Conservation (phyloP, 2,888 invertebrate species). For the Lycophotia porphyrea region DNA sequence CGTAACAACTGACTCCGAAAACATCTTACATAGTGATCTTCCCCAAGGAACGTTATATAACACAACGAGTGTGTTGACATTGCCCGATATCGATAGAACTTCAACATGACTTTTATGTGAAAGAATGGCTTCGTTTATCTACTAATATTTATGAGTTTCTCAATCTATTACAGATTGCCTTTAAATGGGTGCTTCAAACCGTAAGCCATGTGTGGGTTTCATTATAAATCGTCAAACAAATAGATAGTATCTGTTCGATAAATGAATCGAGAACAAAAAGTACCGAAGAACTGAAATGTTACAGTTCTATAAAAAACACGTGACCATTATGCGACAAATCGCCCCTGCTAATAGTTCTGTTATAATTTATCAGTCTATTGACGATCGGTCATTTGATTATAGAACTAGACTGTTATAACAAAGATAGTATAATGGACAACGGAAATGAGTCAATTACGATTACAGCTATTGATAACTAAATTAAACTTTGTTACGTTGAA, state of each 20-base stretch:
- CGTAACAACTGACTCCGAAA: constrained; percentile 85
- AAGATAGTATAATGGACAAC: constrained; percentile 65
- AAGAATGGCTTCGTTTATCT: constrained; percentile 78
- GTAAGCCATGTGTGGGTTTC: constrained; percentile 72
- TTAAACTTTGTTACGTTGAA: constrained; percentile 59
- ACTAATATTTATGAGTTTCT: constrained; percentile 78
- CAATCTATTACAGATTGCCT: constrained; percentile 77
- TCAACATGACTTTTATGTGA: constrained; percentile 79
- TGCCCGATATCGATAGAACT: constrained; percentile 79
- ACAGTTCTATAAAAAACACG: constrained; percentile 53
- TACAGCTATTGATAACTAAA: constrained; percentile 70
- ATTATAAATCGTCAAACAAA: constrained; percentile 70
- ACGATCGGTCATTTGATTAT: constrained; percentile 63
- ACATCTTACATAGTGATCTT: constrained; percentile 80
- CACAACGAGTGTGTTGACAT: constrained; percentile 79
- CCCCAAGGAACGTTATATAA: constrained; percentile 74
- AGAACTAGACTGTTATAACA: constrained; percentile 62
- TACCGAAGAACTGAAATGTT: constrained; percentile 41
- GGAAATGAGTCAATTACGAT: constrained; percentile 75
- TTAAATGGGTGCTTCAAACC: constrained; percentile 74
- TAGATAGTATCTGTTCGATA: constrained; percentile 57
- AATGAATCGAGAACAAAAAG: constrained; percentile 45
- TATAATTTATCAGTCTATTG: constrained; percentile 64
- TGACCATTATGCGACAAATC: constrained; percentile 57
- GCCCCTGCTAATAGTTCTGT: constrained; percentile 60